phyloP scores from a whole-genome alignment of 2,797 vertebrate species.

The Chiroxiphia lanceolata region DNA sequence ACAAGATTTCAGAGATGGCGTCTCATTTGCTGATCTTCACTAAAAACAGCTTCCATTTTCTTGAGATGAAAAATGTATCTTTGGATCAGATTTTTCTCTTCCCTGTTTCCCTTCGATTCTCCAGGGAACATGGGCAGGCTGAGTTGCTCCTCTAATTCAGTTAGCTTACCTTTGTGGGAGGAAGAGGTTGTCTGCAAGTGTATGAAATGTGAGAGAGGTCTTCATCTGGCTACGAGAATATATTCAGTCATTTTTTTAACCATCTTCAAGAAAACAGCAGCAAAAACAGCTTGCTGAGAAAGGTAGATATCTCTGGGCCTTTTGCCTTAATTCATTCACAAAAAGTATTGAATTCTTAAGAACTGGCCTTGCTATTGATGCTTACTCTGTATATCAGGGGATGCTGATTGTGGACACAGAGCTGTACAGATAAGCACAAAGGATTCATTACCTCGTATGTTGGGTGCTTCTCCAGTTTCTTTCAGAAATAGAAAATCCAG shows the following conservation, averaged over 20 bases:
- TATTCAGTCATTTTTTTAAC: neutral
- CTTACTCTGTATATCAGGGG: neutral
- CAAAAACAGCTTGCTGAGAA: neutral
- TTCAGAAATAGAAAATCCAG: neutral
- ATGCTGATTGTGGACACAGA: neutral
- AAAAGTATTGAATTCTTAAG: neutral
- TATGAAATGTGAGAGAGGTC: neutral
- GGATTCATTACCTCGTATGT: neutral
- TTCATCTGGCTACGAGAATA: neutral
- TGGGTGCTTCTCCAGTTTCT: neutral
- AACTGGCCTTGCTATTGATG: neutral
- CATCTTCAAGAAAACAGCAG: neutral
- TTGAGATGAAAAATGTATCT: neutral
- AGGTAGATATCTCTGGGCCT: neutral
- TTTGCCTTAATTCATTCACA: neutral
- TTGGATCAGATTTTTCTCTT: neutral
- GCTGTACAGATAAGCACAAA: neutral
- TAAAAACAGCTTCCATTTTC: neutral
- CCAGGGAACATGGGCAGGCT: neutral
- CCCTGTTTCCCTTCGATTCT: neutral
- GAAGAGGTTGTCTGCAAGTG: neutral
- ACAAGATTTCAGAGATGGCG: neutral
- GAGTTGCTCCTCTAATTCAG: neutral
- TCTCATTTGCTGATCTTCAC: neutral
- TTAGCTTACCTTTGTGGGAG: neutral